These are phyloP conservation scores for Gymnorhina tibicen DNA, from an alignment of 2,113 vertebrate species.

Conservation along the genomic window DNA sequence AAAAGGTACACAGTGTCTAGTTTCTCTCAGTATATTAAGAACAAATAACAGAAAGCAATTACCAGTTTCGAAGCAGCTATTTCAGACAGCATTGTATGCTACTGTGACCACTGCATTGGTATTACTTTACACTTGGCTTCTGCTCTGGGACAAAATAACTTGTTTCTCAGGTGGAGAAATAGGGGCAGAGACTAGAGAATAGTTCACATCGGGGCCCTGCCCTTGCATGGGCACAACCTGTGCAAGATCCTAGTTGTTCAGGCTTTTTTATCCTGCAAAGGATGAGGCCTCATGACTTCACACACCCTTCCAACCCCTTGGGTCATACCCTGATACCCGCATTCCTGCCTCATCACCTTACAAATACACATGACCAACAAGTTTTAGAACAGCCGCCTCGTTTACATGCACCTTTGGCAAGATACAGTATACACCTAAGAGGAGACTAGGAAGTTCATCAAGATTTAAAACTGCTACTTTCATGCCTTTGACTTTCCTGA, in stretches of 20 bases:
- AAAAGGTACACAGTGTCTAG: background rate
- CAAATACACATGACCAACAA: background rate
- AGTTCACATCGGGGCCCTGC: rapidly evolving
- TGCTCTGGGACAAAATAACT: background rate
- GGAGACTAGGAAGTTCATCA: background rate
- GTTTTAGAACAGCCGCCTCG: background rate
- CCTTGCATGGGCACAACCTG: background rate
- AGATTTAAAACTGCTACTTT: background rate
- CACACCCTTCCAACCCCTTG: background rate
- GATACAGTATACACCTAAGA: background rate
- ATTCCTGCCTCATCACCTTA: background rate
- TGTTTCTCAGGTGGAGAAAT: background rate
- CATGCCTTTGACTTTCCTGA: background rate
- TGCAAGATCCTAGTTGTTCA: background rate
- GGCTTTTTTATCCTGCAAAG: background rate
- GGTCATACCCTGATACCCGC: background rate
- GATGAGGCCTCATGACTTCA: background rate
- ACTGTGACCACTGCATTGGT: background rate
- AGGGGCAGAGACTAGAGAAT: background rate
- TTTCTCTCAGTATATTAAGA: background rate
- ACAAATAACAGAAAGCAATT: background rate
- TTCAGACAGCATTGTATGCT: background rate
- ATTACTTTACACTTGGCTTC: background rate
- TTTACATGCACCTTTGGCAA: background rate
- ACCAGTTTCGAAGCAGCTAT: background rate